Base-by-base conservation (phyloP, 1,140 invertebrate species). In the Plodia interpunctella region DNA sequence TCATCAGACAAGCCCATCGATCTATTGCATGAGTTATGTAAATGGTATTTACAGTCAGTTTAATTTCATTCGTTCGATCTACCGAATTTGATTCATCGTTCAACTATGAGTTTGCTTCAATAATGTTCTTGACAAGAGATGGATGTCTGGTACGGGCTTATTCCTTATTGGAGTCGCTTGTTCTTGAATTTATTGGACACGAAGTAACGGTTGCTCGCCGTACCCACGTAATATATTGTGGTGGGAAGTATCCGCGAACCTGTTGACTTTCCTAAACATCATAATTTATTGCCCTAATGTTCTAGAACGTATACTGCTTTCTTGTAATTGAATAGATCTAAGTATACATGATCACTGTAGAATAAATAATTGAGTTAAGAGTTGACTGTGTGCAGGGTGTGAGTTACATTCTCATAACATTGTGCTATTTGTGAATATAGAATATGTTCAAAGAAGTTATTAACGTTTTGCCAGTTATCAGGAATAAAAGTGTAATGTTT, bases 101-200 rank as follows among this genome's bases (percentile, higher is more conserved):
- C 53, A 35, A 55, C 63, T 61, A 74, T 77, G 76, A 78, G 73
- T 70, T 67, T 55, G 70, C 62, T 66, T 77, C 71, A 69, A 62
- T 68, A 65, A 65, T 66, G 52, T 59, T 49, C 50, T 74, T 77
- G 80, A 84, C 79, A 74, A 66, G 60, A 78, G 83, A 88, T 82
- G 73, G 80, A 88, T 83, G 77, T 74, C 70, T 73, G 63, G 61
- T 44, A 65, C 63, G 49, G 30, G 52, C 60, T 59, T 68, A 74
- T 78, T 77, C 74, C 78, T 82, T 78, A 80, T 83, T 76, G 76
- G 71, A 76, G 76, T 77, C 72, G 81, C 79, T 86, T 80, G 75
- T 77, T 79, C 67, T 70, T 71, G 67, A 72, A 85, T 81, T 81
- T 81, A 83, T 83, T 81, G 74, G 74, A 73, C 75, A 78, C 77